Evolutionary conservation across 1,140 invertebrate species (phyloP).

Genomic region (Trachymyrmex cornetzi): DNA sequence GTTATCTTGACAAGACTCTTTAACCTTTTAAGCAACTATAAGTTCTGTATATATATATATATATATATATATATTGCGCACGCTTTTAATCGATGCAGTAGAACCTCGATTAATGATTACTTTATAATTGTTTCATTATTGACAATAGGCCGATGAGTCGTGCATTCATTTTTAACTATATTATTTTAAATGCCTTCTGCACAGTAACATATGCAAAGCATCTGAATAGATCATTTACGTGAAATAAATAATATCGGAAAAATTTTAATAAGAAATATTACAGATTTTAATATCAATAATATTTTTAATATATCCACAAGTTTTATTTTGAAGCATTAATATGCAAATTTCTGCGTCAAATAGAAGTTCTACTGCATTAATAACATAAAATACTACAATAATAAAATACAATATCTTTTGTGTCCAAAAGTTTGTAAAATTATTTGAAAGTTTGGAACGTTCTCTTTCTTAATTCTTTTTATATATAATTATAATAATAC

Average conservation of each 20-base stretch:
- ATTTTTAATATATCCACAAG: neutral
- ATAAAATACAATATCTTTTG: too few relatives aligned
- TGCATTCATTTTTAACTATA: neutral
- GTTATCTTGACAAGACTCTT: neutral
- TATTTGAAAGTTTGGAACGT: conserved; percentile 30
- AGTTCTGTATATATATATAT: too few relatives aligned
- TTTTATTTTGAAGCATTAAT: conserved; percentile 21
- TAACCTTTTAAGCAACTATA: conserved; percentile 5
- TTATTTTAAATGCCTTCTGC: conserved; percentile 3
- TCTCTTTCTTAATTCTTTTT: conserved; percentile 5
- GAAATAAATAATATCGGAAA: neutral
- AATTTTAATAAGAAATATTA: neutral
- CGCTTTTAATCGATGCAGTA: conserved; percentile 39
- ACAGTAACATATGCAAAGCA: neutral
- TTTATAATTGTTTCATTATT: conserved; percentile 27
- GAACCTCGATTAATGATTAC: conserved; percentile 39
- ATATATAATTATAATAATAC: conserved; percentile 13
- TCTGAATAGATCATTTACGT: neutral
- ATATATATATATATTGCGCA: conserved; percentile 3
- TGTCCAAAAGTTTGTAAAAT: conserved; percentile 43
- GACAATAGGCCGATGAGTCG: conserved; percentile 28
- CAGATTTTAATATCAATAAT: neutral
- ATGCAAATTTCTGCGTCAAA: neutral
- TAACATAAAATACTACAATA: too few relatives aligned
- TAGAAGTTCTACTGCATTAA: too few relatives aligned